phyloP scores from a whole-genome alignment of 2,888 invertebrate genomes.

The Adineta ricciae region DNA sequence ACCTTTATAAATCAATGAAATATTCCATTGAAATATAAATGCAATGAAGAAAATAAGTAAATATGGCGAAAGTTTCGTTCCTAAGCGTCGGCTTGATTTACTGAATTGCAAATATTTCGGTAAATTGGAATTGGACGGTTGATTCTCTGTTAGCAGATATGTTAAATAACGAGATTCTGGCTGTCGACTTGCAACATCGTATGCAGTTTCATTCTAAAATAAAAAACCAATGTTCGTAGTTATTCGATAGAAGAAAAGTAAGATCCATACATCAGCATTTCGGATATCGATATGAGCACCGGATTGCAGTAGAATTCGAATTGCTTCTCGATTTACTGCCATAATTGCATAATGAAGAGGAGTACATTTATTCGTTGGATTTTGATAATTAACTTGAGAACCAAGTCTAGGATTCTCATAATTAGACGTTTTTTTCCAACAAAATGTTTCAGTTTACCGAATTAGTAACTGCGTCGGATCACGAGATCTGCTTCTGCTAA shows the following conservation, averaged over 20 bases:
- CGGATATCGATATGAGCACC: neutral
- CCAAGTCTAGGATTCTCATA: neutral
- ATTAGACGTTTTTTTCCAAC: too few relatives aligned
- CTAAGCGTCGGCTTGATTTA: slow-evolving; percentile 36
- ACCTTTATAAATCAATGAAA: neutral
- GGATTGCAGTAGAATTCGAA: neutral
- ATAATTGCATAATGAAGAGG: neutral
- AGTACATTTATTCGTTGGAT: neutral
- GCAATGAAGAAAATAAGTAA: slow-evolving; percentile 33
- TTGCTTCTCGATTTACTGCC: neutral
- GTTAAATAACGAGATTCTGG: neutral
- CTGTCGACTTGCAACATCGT: neutral
- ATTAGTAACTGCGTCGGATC: slow-evolving; percentile 84
- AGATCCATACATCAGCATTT: neutral
- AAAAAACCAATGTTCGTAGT: neutral
- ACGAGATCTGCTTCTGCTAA: slow-evolving; percentile 55
- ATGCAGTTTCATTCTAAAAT: neutral
- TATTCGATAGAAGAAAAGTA: neutral
- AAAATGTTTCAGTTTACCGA: neutral
- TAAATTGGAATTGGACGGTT: neutral
- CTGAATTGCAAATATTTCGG: neutral
- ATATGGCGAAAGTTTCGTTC: slow-evolving; percentile 34
- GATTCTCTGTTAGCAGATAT: neutral
- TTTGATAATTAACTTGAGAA: slow-evolving; percentile 8
- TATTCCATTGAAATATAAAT: neutral